A percentile compares a stretch with the other conserved stretches of the same genome.
These are phyloP conservation scores for Drosophila koepferae DNA, from an alignment of 2,888 invertebrate genomes.

Conservation along the genomic window DNA sequence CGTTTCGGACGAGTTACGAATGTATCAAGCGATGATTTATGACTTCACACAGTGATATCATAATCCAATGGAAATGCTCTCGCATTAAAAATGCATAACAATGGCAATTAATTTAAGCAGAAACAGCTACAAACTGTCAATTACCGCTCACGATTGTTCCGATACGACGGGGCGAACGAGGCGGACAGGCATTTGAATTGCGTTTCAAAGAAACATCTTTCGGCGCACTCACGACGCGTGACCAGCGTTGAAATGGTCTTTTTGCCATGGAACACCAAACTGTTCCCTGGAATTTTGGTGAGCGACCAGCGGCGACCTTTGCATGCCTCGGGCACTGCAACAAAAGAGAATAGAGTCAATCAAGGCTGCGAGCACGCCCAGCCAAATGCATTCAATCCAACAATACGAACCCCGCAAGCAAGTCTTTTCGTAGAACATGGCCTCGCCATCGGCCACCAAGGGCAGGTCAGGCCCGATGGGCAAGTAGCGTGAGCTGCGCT, in stretches of 20 bases:
- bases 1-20: constrained; percentile 11
- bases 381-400: not conserved
- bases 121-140: constrained; percentile 56
- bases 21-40: constrained; percentile 53
- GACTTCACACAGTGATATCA: constrained; percentile 72
- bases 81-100: constrained; percentile 64
- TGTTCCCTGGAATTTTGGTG: constrained; percentile 91
- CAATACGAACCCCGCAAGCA: constrained; percentile 80
- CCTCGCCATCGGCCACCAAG: constrained; percentile 82
- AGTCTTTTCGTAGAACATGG: constrained; percentile 84
- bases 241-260: constrained; percentile 87
- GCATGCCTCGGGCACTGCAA: constrained; percentile 86
- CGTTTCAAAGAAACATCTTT: constrained; percentile 87
- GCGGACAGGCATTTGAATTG: constrained; percentile 87
- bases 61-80: constrained; percentile 49
- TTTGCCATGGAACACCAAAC: constrained; percentile 89
- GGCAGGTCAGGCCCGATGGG: constrained; percentile 73
- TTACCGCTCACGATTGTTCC: constrained; percentile 85
- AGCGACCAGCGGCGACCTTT: constrained; percentile 90
- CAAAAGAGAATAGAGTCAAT: constrained; percentile 12
- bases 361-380: constrained; percentile 32
- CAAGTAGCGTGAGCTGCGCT: constrained; percentile 73
- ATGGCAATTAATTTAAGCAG: constrained; percentile 63
- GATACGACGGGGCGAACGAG: constrained; percentile 86
- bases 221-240: constrained; percentile 90